These are phyloP conservation scores for Hyposmocoma kahamanoa DNA, from an alignment of 1,140 invertebrate species.

Conservation along the genomic window DNA sequence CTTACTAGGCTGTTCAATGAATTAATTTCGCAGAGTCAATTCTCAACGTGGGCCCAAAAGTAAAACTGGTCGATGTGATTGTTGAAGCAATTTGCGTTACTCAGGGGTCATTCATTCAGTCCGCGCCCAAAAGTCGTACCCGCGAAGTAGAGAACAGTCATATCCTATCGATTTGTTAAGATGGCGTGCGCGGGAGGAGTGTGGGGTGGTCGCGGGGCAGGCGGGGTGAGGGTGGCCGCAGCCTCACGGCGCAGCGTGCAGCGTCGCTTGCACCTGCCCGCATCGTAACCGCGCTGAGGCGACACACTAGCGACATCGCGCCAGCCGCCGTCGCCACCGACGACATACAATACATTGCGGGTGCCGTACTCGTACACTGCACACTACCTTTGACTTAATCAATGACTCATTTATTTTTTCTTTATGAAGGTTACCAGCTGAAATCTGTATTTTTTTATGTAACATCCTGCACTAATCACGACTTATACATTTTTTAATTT, in stretches of 20 bases:
- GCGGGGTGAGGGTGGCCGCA: conserved; percentile 36
- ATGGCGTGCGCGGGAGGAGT: conserved; percentile 73
- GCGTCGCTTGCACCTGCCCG: conserved; percentile 55
- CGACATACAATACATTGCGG: neutral
- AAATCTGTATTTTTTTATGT: no score
- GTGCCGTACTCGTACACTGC: no score
- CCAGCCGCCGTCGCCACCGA: conserved; percentile 2
- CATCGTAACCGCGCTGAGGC: conserved; percentile 31
- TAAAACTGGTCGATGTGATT: conserved; percentile 12
- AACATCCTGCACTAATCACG: no score
- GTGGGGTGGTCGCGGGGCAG: conserved; percentile 29
- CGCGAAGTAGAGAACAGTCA: conserved; percentile 74
- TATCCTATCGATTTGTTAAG: conserved; percentile 76
- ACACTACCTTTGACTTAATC: no score
- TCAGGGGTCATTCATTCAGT: conserved; percentile 55
- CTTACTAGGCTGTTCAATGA: neutral
- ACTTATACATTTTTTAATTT: no score
- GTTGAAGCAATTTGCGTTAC: conserved; percentile 32
- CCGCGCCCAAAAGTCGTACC: conserved; percentile 63
- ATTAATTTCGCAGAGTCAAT: neutral
- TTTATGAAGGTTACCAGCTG: no score
- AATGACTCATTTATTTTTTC: no score
- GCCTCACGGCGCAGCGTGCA: conserved; percentile 56
- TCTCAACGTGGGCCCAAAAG: neutral
- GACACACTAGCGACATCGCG: conserved; percentile 54